Conservation (phyloP, 2,888 invertebrate species). For the Hymenopus coronatus region DNA sequence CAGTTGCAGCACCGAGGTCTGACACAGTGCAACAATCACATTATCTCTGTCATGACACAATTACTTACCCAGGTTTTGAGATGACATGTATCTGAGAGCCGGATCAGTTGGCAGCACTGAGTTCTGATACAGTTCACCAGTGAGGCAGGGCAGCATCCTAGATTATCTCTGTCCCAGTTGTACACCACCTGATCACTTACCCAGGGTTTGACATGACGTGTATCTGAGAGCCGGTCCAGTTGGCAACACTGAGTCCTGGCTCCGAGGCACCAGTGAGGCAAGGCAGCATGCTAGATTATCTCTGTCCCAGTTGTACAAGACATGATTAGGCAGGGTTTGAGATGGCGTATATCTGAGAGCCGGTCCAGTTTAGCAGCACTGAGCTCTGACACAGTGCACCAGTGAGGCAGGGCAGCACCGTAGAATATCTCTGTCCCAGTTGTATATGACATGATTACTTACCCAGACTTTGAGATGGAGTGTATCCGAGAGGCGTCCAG, state of each 20-base stretch:
- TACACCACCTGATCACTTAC: constrained; percentile 32
- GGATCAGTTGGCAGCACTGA: constrained; percentile 51
- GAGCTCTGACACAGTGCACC: too few species aligned
- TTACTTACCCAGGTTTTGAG: constrained; percentile 39
- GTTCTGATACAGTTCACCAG: constrained; percentile 51
- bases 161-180: constrained; percentile 35
- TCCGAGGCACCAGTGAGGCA: constrained; percentile 53
- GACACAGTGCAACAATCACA: too few species aligned
- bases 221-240: constrained; percentile 52
- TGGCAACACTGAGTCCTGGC: constrained; percentile 45
- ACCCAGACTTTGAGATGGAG: constrained; percentile 42
- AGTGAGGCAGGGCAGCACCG: constrained; percentile 51
- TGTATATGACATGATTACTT: constrained; percentile 24
- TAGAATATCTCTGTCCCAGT: too few species aligned
- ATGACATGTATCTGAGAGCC: constrained; percentile 48
- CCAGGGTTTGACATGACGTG: constrained; percentile 44
- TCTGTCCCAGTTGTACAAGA: neutral
- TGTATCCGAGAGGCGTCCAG: constrained; percentile 22
- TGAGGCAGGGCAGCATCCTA: constrained; percentile 51
- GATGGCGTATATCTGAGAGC: constrained; percentile 48
- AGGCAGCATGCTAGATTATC: constrained; percentile 49
- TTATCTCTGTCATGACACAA: neutral
- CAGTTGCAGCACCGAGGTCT: constrained; percentile 44
- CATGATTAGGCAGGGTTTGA: constrained; percentile 39
- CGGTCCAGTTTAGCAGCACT: constrained; percentile 50